A percentile compares a stretch with the other conserved stretches of the same genome.
These are phyloP conservation scores for Geotrypetes seraphini DNA, from an alignment of 2,797 vertebrate genomes.

Conservation along the genomic window DNA sequence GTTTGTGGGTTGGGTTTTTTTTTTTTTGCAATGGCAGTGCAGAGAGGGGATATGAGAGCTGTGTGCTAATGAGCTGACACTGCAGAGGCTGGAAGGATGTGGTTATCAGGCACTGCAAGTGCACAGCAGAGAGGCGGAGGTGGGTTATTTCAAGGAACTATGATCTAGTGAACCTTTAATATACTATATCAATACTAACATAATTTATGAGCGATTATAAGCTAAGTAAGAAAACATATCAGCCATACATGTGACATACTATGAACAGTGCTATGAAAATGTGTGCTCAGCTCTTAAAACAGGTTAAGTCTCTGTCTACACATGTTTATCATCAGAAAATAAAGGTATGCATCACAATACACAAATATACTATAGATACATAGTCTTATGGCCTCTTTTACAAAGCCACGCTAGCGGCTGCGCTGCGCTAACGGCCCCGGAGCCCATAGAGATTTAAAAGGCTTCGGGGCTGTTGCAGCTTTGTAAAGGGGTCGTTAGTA, in stretches of 20 bases:
- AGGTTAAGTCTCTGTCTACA: neutral
- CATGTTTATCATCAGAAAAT: no score
- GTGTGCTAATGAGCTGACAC: constrained; percentile 97
- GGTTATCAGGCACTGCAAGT: constrained; percentile 67
- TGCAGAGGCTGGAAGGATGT: constrained; percentile 83
- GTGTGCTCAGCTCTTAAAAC: neutral
- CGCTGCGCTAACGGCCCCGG: no score
- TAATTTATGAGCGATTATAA: constrained; percentile 2
- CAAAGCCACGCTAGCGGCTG: no score
- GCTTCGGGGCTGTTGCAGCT: no score
- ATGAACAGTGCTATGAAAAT: constrained; percentile 5
- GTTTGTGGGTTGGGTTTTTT: no score
- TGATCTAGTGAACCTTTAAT: constrained; percentile 16
- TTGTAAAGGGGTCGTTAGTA: no score
- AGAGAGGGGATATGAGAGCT: constrained; percentile 88
- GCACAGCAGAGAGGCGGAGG: constrained; percentile 46
- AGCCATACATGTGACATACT: constrained; percentile 7
- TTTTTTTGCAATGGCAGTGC: constrained; percentile 90
- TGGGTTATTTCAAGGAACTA: constrained; percentile 40
- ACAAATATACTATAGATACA: no score
- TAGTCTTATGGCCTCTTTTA: no score
- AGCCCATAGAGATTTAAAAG: no score
- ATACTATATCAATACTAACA: constrained; percentile 18
- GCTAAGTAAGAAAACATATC: constrained; percentile 1
- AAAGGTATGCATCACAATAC: no score